Evolutionary conservation across 2,797 vertebrate species (phyloP), one percentile per base, ranked within the genome.

Genomic region (Danio aesculapii): DNA sequence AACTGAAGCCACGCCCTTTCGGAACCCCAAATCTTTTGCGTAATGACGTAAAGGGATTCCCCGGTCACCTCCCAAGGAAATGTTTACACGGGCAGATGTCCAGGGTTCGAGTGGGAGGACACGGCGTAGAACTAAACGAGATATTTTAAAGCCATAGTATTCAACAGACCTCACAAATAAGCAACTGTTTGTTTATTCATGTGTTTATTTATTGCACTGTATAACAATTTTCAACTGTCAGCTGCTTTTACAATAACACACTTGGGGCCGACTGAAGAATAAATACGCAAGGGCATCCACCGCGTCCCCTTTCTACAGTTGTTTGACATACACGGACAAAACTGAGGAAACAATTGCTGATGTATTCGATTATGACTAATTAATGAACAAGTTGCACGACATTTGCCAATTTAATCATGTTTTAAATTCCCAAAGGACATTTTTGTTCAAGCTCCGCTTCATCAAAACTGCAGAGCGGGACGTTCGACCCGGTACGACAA

Each of bases 21-120:
- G 67, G 77, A 46, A 79, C 77, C 77, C 77, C 77, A 61, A 53
- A 12, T 62, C 6, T 80, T 43, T 43, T 49, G 13, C 17, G 21
- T 49, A n/a, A 66, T 77, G 67, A 70, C 81, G 73, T 71, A 55
- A 58, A 66, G 78, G 78, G 78, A 73, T 81, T 81, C 62, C 78
- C 78, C 70, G 44, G 50, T 72, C 59, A 79, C 58, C 59, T 53
- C 41, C 6, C 30, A 49, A 19, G 30, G n/a, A 71, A 52, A 70
- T n/a, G 47, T 79, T 79, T 43, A 47, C 53, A 57, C 16, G 5
- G 14, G 1, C 12, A 44, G 13, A 21, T 77, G 75, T 67, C 9
- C 17, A 68, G 19, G 14, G 53, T 39, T 64, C 52, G 19, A 30
- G 6, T 2, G 5, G 9, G 50, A 8, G 13, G 49, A 64, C 49